Evolutionary conservation across 2,113 vertebrate species (phyloP).

Genomic region (Baryphthengus martii): DNA sequence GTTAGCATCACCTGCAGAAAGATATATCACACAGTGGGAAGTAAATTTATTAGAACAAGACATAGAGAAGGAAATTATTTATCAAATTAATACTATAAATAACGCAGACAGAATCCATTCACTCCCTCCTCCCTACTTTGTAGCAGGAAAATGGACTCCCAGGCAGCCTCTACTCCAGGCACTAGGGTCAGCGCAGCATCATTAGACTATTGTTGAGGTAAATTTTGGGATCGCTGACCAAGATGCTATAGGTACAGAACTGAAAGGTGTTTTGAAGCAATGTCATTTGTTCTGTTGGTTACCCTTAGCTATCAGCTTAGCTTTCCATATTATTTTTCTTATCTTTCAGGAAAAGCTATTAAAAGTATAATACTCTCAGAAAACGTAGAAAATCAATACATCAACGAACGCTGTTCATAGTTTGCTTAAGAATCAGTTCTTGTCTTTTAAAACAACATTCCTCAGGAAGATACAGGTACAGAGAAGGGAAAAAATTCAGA

Average conservation of each 20-base stretch:
- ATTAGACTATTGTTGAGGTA: neutral
- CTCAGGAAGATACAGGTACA: neutral
- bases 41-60: neutral
- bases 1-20: neutral
- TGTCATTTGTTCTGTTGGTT: neutral
- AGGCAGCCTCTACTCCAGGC: neutral
- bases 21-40: neutral
- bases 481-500: neutral
- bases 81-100: neutral
- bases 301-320: neutral
- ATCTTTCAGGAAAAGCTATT: neutral
- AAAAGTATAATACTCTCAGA: neutral
- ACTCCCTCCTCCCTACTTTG: neutral
- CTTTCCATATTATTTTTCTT: neutral
- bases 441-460: neutral
- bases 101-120: neutral
- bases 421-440: neutral
- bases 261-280: neutral
- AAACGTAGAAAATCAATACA: neutral
- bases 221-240: neutral
- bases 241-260: neutral
- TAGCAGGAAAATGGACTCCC: neutral
- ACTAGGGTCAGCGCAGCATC: neutral
- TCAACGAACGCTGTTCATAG: neutral
- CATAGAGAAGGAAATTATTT: neutral